These are phyloP conservation scores for Fabriciana adippe DNA, from an alignment of 2,888 invertebrate genomes.

Conservation along the genomic window DNA sequence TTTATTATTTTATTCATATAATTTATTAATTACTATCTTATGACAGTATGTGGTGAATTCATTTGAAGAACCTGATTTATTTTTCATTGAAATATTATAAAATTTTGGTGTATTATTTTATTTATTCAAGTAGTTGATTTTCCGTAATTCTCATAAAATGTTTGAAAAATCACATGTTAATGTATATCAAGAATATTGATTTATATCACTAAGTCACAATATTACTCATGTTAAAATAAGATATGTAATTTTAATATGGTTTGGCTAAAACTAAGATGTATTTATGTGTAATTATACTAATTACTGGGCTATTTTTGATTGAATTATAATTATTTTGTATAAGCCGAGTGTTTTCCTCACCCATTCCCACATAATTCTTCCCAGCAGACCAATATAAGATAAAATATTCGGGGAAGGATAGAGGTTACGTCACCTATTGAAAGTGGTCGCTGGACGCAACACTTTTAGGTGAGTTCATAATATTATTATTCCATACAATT, in stretches of 20 bases:
- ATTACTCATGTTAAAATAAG: background rate
- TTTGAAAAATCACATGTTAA: too few relatives aligned
- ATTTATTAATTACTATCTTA: too few relatives aligned
- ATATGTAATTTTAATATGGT: conserved; percentile 16
- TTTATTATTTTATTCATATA: background rate
- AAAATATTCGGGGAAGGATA: conserved; percentile 72
- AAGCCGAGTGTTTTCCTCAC: conserved; percentile 52
- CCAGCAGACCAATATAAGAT: conserved; percentile 47
- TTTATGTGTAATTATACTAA: conserved; percentile 40
- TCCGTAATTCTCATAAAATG: too few relatives aligned
- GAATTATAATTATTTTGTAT: conserved; percentile 61
- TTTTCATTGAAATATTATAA: too few relatives aligned
- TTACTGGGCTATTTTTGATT: conserved; percentile 54
- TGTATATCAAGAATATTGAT: too few relatives aligned
- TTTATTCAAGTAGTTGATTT: too few relatives aligned
- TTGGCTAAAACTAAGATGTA: conserved; percentile 26
- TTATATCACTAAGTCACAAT: background rate
- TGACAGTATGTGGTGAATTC: too few relatives aligned
- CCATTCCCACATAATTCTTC: conserved; percentile 66
- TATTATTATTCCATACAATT: conserved; percentile 54
- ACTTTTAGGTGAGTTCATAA: conserved; percentile 77
- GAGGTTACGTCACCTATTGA: conserved; percentile 76
- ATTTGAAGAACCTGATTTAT: too few relatives aligned
- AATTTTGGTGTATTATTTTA: too few relatives aligned
- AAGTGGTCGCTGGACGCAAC: conserved; percentile 73